Percentiles rank a stretch among this genome's conserved stretches.
Conservation (phyloP, 2,888 invertebrate species). For the Fabriciana adippe region DNA sequence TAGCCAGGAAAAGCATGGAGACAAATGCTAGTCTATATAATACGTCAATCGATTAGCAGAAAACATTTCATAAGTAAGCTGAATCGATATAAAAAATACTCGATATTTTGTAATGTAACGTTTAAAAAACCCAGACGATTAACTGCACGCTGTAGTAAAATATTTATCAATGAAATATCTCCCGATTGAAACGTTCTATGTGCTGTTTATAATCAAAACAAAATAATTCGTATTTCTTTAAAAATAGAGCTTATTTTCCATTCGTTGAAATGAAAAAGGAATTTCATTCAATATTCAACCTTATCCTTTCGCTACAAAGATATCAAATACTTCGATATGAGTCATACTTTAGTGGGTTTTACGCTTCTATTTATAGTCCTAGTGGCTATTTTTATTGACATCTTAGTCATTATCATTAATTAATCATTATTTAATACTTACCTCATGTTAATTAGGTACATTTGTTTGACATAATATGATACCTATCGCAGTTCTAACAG, state of each 20-base stretch:
- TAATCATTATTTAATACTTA: background rate
- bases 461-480: background rate
- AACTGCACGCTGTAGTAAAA: background rate
- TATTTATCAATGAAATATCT: conserved; percentile 16
- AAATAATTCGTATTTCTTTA: background rate
- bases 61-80: too few species aligned
- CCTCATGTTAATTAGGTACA: background rate
- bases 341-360: conserved; percentile 15
- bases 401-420: background rate
- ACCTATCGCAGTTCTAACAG: too few species aligned
- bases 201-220: background rate
- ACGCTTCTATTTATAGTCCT: conserved; percentile 23
- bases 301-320: background rate
- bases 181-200: background rate
- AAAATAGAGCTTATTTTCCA: background rate
- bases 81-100: too few species aligned
- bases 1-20: too few species aligned
- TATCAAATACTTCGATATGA: background rate
- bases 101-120: background rate
- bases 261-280: background rate
- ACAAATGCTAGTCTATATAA: too few species aligned
- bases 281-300: conserved; percentile 9
- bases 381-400: conserved; percentile 2
- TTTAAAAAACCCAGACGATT: background rate
- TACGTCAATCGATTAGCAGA: too few species aligned